Evolutionary conservation across 1,140 invertebrate species (phyloP), one percentile per base, ranked within the genome.

Genomic region (Hypsibius dujardini): DNA sequence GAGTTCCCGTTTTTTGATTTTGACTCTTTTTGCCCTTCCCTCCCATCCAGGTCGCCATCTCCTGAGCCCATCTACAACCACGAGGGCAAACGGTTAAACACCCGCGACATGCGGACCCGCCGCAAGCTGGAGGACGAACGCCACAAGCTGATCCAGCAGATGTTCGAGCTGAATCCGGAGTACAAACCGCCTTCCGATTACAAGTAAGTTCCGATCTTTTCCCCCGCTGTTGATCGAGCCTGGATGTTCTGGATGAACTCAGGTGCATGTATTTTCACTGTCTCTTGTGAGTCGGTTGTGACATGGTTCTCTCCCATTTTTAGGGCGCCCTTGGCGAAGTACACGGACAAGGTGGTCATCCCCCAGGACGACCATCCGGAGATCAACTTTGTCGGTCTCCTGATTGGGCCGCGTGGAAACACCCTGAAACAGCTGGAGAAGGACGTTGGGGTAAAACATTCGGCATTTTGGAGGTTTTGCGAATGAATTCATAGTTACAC

Each of bases 31-130:
- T 56, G n/a, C 50, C 50, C n/a, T 56, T n/a, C 50, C 7, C 7
- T n/a, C 50, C 7, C 50, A 56, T 47, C 12, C 46, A 98, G 96
- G 84, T 98, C 95, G 14, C 96, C 96, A 62, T 98, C 94, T 40
- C 96, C 96, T n/a, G 96, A 99, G 81, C 96, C 96, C 12, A 95
- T 99, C 78, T 99, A 99, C 81, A 96, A 95, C 80, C 92, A 91
- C 80, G 93, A 98, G 85, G 96, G 96, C 75, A 99, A 98, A 83
- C 84, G 96, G 75, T 84, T 98, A 80, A 99, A 99, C 81, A 99
- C 96, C 1, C 83, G 96, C 73, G 96, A 99, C 81, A 97, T 97
- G 81, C 85, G 96, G 72, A 96, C 92, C 60, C 84, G 95, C 72
- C 90, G 93, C 78, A 89, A 90, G 77, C 82, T 99, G 73, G 96